phyloP scores from a whole-genome alignment of 2,888 invertebrate genomes.

The Hyppa rectilinea region DNA sequence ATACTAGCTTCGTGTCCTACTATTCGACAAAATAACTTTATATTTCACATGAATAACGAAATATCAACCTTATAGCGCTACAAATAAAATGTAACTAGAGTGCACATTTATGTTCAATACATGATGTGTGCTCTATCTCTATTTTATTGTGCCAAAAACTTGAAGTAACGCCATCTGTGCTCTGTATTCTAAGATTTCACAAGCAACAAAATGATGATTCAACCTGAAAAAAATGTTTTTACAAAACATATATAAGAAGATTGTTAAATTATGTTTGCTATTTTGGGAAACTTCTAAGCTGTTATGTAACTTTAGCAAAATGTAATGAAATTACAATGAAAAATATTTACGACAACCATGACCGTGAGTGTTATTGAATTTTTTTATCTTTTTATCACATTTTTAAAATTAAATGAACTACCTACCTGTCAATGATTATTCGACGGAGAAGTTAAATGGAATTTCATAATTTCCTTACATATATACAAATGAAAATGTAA shows the following conservation, averaged over 20 bases:
- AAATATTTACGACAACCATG: background rate
- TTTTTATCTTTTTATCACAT: too few species aligned
- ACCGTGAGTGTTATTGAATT: background rate
- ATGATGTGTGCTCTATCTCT: constrained; percentile 29
- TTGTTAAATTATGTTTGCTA: background rate
- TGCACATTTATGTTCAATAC: constrained; percentile 14
- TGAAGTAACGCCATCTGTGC: constrained; percentile 70
- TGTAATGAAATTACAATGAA: background rate
- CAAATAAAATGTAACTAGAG: constrained; percentile 3
- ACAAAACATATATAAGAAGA: background rate
- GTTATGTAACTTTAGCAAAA: background rate
- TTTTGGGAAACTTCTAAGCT: background rate
- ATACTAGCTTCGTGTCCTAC: constrained; percentile 38
- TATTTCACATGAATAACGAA: constrained; percentile 13
- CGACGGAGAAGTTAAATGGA: background rate
- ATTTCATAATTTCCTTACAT: background rate
- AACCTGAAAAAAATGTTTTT: fast-evolving
- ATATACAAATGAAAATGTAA: background rate
- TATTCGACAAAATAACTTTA: constrained; percentile 14
- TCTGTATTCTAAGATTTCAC: too few species aligned
- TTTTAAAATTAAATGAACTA: background rate
- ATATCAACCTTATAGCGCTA: background rate
- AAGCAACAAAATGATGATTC: background rate
- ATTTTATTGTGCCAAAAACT: background rate
- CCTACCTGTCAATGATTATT: too few species aligned